Evolutionary conservation across 92 coral and sea anemone genomes (phyloP).

Genomic region (Chrysogorgia sp.): DNA sequence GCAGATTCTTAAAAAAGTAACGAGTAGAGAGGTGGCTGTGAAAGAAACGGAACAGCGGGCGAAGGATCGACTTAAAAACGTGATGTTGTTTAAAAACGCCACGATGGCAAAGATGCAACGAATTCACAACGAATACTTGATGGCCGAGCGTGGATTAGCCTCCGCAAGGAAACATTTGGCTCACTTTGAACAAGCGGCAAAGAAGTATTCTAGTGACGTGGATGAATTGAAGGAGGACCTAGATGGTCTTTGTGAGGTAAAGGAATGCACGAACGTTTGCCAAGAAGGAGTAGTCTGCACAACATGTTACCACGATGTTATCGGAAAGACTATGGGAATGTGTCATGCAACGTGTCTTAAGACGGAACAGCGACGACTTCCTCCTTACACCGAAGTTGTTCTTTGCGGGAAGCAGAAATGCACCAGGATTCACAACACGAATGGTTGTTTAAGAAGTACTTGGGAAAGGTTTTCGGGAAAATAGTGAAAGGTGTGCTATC

Average conservation of each 20-base stretch:
- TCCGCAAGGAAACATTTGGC: slow-evolving; percentile 36
- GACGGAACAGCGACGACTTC: slow-evolving; percentile 39
- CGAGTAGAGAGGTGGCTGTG: background rate
- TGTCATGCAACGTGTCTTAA: slow-evolving; percentile 67
- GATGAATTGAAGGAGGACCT: slow-evolving; percentile 38
- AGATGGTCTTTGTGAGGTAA: slow-evolving; percentile 57
- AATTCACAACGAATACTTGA: slow-evolving; percentile 8
- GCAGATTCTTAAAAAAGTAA: background rate
- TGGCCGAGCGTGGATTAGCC: background rate
- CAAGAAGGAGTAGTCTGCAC: slow-evolving; percentile 58
- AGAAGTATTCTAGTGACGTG: background rate
- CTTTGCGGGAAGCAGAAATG: slow-evolving; percentile 46
- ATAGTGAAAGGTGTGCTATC: background rate
- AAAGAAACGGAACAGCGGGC: background rate
- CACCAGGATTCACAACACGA: slow-evolving; percentile 12
- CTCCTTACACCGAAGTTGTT: slow-evolving; percentile 44
- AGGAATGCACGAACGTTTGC: slow-evolving; percentile 58
- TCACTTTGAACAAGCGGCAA: background rate
- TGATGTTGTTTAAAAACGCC: background rate
- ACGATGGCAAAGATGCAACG: background rate
- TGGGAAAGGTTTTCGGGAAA: background rate
- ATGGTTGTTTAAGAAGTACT: background rate
- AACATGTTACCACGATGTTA: slow-evolving; percentile 60
- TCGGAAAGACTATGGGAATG: slow-evolving; percentile 59
- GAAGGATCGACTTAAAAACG: background rate